These are phyloP conservation scores for Hylyphantes graminicola DNA, from an alignment of 1,140 invertebrate genomes.

Conservation along the genomic window DNA sequence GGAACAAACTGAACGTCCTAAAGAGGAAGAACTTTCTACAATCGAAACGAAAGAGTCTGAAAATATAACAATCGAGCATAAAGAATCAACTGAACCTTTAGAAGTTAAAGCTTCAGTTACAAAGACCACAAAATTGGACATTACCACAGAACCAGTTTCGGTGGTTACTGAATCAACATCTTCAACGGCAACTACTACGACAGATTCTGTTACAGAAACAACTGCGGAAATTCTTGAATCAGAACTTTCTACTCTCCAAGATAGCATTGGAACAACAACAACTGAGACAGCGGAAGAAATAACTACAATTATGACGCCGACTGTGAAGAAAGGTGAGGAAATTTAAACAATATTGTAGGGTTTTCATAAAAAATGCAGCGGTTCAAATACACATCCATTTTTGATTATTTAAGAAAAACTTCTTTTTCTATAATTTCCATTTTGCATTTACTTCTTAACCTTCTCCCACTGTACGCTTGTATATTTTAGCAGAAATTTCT, in stretches of 20 bases:
- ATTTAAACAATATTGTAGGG: no score
- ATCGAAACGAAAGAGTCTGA: background rate
- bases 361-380: no score
- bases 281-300: background rate
- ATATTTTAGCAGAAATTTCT: no score
- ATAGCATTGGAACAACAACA: no score
- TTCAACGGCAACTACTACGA: constrained; percentile 39
- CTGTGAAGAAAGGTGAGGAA: no score
- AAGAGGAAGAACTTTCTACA: background rate
- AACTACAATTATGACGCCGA: background rate
- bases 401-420: no score
- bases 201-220: constrained; percentile 51
- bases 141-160: background rate
- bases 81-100: background rate
- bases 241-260: background rate
- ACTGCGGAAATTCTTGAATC: background rate
- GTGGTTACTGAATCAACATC: constrained; percentile 43
- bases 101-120: background rate
- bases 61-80: background rate
- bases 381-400: no score
- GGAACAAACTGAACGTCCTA: background rate
- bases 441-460: no score
- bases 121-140: constrained; percentile 56
- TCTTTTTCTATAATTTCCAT: no score
- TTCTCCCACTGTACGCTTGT: no score